Percentiles rank a stretch among this genome's conserved stretches.
Evolutionary conservation across 2,113 vertebrate species (phyloP).

Genomic region (Chascanopsetta lugubris): DNA sequence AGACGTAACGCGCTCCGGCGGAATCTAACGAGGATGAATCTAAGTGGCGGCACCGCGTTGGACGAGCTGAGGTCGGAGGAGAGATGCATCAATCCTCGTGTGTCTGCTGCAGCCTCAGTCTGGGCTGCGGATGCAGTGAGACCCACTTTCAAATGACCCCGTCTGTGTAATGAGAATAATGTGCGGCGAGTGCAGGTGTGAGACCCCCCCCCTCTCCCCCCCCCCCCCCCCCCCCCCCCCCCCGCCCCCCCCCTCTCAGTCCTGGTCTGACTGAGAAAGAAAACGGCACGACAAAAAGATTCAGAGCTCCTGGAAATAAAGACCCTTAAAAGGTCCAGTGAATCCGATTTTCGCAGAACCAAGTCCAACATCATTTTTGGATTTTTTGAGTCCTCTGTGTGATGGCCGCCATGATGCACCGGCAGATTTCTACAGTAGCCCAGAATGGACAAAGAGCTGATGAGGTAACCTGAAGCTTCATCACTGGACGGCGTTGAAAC

Average conservation of each 20-base stretch:
- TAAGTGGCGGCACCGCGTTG: constrained; percentile 1
- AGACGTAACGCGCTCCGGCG: constrained; percentile 20
- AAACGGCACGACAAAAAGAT: constrained; percentile 1
- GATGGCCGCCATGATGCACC: too few relatives aligned
- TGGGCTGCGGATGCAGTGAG: too few relatives aligned
- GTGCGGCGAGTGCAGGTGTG: neutral
- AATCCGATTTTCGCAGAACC: too few relatives aligned
- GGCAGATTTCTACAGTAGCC: too few relatives aligned
- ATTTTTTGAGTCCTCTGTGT: too few relatives aligned
- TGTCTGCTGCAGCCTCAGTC: constrained; percentile 5
- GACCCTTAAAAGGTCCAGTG: too few relatives aligned
- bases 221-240: too few relatives aligned
- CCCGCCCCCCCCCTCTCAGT: too few relatives aligned
- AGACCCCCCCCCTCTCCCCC: neutral
- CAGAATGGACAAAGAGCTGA: too few relatives aligned
- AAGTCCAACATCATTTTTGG: too few relatives aligned
- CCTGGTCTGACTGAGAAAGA: neutral
- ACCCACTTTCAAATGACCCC: neutral
- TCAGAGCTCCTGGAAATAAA: neutral
- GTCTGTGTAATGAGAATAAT: constrained; percentile 1
- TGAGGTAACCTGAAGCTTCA: too few relatives aligned
- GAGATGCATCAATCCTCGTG: constrained; percentile 8
- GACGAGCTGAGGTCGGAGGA: constrained; percentile 20
- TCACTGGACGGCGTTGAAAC: too few relatives aligned
- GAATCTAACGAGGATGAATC: constrained; percentile 28